Base-by-base conservation (phyloP, 1,140 invertebrate genomes). In the Eulimnadia texana region DNA sequence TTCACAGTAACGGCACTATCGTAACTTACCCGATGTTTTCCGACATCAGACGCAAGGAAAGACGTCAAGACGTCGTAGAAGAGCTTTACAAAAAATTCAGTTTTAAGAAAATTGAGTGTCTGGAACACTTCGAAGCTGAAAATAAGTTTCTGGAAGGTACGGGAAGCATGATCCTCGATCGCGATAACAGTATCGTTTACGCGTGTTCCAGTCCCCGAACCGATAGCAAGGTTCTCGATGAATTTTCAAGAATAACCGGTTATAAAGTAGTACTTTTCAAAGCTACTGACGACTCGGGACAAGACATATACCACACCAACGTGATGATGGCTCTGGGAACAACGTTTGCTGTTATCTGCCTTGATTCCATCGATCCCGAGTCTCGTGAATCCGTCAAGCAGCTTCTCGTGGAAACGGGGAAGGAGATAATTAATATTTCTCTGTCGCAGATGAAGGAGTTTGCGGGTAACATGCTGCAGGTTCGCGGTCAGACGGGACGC, bases 261-360 rank as follows among this genome's bases (percentile, higher is more conserved):
- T 68, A 64, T 57, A 59, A 59, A 23, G 1, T 53, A 0, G 49
- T 68, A 0, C 54, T 57, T 0, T 68, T 68, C 33, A 19, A 50
- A 2, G 50, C 64, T 3, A 2, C 50, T 11, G 65, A 63, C 24
- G 50, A 56, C 20, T 52, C 25, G 19, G 63, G 62, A 11, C 33
- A 56, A 47, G 53, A 61, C 1, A 66, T 68, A 54, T 68, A 68
- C 50, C 68, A 68, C 49, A 68, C 68, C 10, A 68, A 68, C 58
- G 67, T 68, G 2, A 66, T 68, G 64, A 67, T 68, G 66, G 50
- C 50, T 29, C 24, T 68, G 27, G 67, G 60, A 1, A 64, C 64
- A 10, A 24, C 63, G 11, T 66, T 52, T 54, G 64, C 50, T 13
- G 53, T 68, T 3, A 53, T 68, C 47, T 68, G 68, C 53, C 23